Percentiles rank a stretch among this genome's conserved stretches.
Evolutionary conservation across 2,797 vertebrate genomes (phyloP).

Genomic region (Chelon labrosus): DNA sequence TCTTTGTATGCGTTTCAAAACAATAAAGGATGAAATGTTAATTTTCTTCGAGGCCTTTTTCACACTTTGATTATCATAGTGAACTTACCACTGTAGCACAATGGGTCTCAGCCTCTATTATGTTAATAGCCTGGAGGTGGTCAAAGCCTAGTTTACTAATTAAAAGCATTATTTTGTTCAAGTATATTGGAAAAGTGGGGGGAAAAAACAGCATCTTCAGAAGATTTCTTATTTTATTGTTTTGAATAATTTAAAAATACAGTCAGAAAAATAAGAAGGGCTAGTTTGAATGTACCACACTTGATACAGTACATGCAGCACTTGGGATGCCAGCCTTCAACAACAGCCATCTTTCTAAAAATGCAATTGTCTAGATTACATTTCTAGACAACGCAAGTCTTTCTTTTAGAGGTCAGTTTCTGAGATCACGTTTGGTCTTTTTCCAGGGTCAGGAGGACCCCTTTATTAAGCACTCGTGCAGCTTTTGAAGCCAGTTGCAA

Average conservation of each 20-base stretch:
- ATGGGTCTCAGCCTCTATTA: slow-evolving; percentile 29
- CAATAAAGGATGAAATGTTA: slow-evolving; percentile 52
- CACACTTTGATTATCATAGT: slow-evolving; percentile 27
- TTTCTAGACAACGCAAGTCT: background rate
- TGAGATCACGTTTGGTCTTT: background rate
- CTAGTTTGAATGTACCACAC: background rate
- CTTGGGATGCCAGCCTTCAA: background rate
- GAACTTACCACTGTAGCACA: slow-evolving; percentile 38
- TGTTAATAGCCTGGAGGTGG: slow-evolving; percentile 25
- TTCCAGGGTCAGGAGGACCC: background rate
- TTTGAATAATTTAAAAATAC: slow-evolving; percentile 59
- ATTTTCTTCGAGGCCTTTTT: slow-evolving; percentile 27
- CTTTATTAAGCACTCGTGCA: background rate
- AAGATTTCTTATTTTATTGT: slow-evolving; percentile 45
- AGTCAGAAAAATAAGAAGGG: slow-evolving; percentile 21
- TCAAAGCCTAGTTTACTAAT: background rate
- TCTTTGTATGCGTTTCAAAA: slow-evolving; percentile 20
- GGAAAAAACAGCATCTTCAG: slow-evolving; percentile 7
- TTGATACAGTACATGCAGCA: background rate
- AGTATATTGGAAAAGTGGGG: slow-evolving; percentile 7
- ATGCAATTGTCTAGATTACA: background rate
- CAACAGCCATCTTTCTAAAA: slow-evolving; percentile 23
- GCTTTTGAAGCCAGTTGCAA: slow-evolving; percentile 23
- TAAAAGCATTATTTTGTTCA: slow-evolving; percentile 5
- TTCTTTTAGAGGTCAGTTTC: background rate